These are phyloP conservation scores for Parasteatoda tepidariorum DNA, from an alignment of 1,140 invertebrate genomes.

Conservation along the genomic window DNA sequence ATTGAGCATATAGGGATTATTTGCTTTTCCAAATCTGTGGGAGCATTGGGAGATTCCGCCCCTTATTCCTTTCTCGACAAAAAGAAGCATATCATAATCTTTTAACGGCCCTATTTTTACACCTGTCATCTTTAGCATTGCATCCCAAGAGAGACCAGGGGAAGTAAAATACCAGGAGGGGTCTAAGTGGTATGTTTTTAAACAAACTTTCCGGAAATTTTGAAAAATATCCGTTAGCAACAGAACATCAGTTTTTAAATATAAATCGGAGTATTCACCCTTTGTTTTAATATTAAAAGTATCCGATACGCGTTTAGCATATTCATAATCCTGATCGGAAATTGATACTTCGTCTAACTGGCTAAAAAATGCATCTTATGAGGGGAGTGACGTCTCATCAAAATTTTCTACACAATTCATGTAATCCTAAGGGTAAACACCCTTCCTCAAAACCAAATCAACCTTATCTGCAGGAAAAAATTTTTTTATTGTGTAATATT, in stretches of 20 bases:
- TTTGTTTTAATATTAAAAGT: conserved; percentile 62
- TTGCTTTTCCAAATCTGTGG: not conserved
- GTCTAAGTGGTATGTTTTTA: conserved; percentile 46
- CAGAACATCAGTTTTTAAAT: conserved; percentile 63
- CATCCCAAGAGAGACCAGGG: conserved; percentile 12
- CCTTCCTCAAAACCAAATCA: too few species aligned
- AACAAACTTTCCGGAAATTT: conserved; percentile 63
- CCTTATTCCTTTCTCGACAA: not conserved
- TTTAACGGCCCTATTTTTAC: conserved; percentile 31
- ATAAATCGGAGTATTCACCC: conserved; percentile 63
- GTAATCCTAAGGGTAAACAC: conserved; percentile 64
- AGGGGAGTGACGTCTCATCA: conserved; percentile 37
- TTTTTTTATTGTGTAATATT: too few species aligned
- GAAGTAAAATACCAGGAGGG: conserved; percentile 25
- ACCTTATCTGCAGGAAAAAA: too few species aligned
- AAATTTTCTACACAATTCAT: conserved; percentile 58
- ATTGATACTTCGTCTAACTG: not conserved
- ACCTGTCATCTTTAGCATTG: conserved; percentile 12
- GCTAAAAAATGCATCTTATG: conserved; percentile 18
- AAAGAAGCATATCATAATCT: conserved; percentile 22
- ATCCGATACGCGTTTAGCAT: conserved; percentile 63
- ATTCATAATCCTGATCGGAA: conserved; percentile 25
- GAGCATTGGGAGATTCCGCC: not conserved
- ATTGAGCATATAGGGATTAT: conserved; percentile 15
- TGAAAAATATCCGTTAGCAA: conserved; percentile 64